Evolutionary conservation across 2,888 invertebrate species (phyloP).

Genomic region (Anthophora plumipes): DNA sequence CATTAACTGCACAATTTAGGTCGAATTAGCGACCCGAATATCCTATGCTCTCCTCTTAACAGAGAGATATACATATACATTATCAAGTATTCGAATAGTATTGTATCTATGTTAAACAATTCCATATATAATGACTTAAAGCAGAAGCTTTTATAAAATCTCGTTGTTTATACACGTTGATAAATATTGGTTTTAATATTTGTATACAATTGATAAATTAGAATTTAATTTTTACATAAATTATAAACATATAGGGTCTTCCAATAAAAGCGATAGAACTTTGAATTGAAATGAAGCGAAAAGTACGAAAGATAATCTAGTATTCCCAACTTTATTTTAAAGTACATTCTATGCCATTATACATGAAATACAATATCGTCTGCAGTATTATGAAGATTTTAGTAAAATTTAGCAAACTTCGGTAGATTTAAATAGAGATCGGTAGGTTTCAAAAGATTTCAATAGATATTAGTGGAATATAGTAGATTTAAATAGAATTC

Average conservation of each 20-base stretch:
- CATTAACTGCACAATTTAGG: slow-evolving; percentile 29
- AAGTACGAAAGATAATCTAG: too few species aligned
- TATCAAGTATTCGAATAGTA: neutral
- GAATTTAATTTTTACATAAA: neutral
- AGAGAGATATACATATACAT: neutral
- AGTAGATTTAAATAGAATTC: too few species aligned
- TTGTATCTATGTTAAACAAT: neutral
- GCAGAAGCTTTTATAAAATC: neutral
- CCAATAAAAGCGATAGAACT: too few species aligned
- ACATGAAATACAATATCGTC: too few species aligned
- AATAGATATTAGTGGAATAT: too few species aligned
- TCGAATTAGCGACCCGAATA: slow-evolving; percentile 34
- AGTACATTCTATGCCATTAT: too few species aligned
- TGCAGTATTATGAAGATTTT: too few species aligned
- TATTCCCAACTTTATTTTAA: too few species aligned
- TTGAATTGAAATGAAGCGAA: too few species aligned
- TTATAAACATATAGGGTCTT: neutral
- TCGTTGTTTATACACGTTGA: neutral
- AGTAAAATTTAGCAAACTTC: too few species aligned
- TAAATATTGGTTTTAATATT: neutral
- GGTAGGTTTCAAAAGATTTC: too few species aligned
- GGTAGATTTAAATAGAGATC: too few species aligned
- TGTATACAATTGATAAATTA: neutral
- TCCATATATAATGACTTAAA: neutral
- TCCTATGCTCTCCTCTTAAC: slow-evolving; percentile 9